Evolutionary conservation across 2,113 vertebrate genomes (phyloP).

Genomic region (Heterotilapia buettikoferi): DNA sequence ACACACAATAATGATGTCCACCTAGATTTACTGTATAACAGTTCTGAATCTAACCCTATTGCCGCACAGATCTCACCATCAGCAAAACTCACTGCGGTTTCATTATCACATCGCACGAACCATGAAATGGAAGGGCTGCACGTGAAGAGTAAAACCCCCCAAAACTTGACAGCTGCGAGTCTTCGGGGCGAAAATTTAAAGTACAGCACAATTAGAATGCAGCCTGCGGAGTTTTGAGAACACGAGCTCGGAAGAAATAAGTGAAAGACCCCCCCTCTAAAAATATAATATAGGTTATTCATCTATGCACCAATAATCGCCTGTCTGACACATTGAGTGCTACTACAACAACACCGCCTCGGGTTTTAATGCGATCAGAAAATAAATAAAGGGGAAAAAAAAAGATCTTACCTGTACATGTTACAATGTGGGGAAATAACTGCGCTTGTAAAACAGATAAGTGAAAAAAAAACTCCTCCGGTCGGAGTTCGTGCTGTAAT

Average conservation of each 20-base stretch:
- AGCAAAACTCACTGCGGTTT: background rate
- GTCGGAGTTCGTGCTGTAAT: slow-evolving; percentile 6
- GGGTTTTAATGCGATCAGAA: background rate
- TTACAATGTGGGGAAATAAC: background rate
- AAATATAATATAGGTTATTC: background rate
- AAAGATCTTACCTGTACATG: slow-evolving; percentile 44
- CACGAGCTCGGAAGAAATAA: background rate
- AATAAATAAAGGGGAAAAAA: background rate
- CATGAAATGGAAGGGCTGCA: background rate
- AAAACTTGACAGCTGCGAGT: background rate
- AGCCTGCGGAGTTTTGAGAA: background rate
- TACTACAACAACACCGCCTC: background rate
- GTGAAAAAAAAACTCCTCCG: background rate
- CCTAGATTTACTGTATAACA: background rate
- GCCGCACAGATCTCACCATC: background rate
- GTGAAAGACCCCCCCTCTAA: background rate
- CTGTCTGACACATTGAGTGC: background rate
- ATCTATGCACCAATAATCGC: background rate
- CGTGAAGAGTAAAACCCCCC: background rate
- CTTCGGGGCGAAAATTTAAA: background rate
- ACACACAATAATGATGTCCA: background rate
- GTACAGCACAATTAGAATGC: background rate
- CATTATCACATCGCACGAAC: background rate
- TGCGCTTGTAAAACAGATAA: background rate
- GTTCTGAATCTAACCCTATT: background rate